Percentiles rank a stretch among this genome's conserved stretches.
Conservation (phyloP, 2,888 invertebrate species). For the Theodoxus fluviatilis region DNA sequence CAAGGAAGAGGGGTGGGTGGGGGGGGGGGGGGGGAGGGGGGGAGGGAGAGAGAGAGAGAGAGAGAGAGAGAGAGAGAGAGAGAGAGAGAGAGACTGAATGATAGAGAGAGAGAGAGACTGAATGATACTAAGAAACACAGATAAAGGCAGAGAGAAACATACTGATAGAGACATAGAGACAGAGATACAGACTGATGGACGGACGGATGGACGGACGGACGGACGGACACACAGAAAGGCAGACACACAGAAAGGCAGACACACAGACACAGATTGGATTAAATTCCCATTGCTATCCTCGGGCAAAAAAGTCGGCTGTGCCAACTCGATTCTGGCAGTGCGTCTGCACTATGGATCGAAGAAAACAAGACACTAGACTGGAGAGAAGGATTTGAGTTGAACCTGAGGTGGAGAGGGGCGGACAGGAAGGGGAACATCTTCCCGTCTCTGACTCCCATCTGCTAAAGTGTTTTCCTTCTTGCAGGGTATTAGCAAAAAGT, state of each 20-base stretch:
- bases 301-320: neutral
- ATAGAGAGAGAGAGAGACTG: conserved; percentile 6
- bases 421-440: too few species aligned
- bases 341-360: too few species aligned
- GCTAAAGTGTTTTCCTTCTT: too few species aligned
- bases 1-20: neutral
- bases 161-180: conserved; percentile 9
- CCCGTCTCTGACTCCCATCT: too few species aligned
- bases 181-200: conserved; percentile 12
- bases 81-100: conserved; percentile 22
- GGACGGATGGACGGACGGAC: neutral
- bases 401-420: too few species aligned
- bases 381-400: too few species aligned
- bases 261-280: neutral
- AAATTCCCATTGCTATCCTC: neutral
- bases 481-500: too few species aligned
- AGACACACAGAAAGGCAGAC: neutral
- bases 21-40: neutral
- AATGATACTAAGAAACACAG: too few species aligned
- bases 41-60: neutral
- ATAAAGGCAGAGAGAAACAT: neutral
- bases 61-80: conserved; percentile 16
- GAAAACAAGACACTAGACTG: too few species aligned
- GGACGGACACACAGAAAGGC: neutral
- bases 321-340: too few species aligned